A percentile compares a stretch with the other conserved stretches of the same genome.
Evolutionary conservation across 2,113 vertebrate genomes (phyloP).

Genomic region (Mugil cephalus): DNA sequence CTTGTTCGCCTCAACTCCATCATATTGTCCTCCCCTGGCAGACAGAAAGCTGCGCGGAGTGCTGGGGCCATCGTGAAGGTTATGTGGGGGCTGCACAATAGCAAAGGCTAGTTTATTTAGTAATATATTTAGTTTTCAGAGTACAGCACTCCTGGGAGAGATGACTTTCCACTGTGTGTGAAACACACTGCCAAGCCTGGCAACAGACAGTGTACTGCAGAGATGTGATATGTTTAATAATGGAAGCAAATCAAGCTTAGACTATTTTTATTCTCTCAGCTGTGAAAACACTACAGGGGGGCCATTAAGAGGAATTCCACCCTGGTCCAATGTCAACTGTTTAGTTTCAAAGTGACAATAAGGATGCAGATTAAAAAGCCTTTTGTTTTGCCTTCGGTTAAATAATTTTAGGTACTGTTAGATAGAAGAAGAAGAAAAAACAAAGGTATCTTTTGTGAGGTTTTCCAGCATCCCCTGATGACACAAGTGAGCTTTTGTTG

Average conservation of each 20-base stretch:
- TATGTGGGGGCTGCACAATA: conserved; percentile 40
- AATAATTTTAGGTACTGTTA: not conserved
- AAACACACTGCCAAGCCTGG: conserved; percentile 61
- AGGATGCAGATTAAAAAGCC: not conserved
- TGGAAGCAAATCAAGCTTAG: conserved; percentile 62
- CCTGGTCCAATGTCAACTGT: conserved; percentile 50
- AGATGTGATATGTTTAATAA: conserved; percentile 73
- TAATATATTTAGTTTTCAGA: conserved; percentile 47
- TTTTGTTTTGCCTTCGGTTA: not conserved
- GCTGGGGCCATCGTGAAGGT: conserved; percentile 50
- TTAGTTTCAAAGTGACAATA: conserved; percentile 28
- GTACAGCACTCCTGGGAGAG: conserved; percentile 56
- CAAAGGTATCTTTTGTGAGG: not conserved
- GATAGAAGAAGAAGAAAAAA: too few species aligned
- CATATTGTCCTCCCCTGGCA: not conserved
- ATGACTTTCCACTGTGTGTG: conserved; percentile 47
- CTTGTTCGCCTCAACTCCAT: too few species aligned
- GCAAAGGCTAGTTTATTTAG: conserved; percentile 64
- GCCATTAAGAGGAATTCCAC: conserved; percentile 32
- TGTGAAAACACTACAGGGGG: conserved; percentile 53
- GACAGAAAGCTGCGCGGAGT: conserved; percentile 30
- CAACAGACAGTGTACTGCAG: conserved; percentile 66
- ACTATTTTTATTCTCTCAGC: conserved; percentile 45
- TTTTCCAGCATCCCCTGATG: not conserved
- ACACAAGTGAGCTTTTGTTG: conserved; percentile 21